These are phyloP conservation scores for Gadopsis marmoratus DNA, from an alignment of 2,797 vertebrate species.

Conservation along the genomic window DNA sequence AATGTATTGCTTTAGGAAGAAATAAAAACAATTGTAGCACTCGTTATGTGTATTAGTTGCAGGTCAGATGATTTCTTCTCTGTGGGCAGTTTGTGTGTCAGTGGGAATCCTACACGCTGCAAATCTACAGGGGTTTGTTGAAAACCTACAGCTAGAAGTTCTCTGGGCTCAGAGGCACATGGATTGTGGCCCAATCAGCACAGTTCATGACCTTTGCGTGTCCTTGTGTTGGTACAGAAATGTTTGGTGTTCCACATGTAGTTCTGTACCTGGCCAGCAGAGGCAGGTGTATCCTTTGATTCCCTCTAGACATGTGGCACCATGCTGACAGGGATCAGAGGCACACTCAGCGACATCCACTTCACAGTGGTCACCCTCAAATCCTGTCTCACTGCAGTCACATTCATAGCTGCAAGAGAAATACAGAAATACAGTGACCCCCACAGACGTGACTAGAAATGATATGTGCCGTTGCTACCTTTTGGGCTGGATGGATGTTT, in stretches of 20 bases:
- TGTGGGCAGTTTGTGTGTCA: background rate
- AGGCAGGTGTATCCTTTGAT: constrained; percentile 88
- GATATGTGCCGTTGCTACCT: background rate
- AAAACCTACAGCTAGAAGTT: background rate
- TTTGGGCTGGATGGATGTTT: background rate
- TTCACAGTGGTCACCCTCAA: constrained; percentile 89
- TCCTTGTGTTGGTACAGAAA: background rate
- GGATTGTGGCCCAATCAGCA: background rate
- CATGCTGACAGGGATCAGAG: constrained; percentile 91
- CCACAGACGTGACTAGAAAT: too few relatives aligned
- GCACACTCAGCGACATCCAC: constrained; percentile 92
- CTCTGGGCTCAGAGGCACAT: background rate
- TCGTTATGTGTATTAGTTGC: background rate
- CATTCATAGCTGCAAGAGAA: constrained; percentile 88
- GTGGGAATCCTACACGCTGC: background rate
- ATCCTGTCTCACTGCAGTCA: constrained; percentile 91
- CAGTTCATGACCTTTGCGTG: background rate
- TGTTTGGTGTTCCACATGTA: background rate
- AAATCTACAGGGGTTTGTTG: background rate
- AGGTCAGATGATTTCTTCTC: background rate
- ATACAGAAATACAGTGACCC: too few relatives aligned
- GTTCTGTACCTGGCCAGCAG: constrained; percentile 92
- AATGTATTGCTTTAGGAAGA: background rate
- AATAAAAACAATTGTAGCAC: background rate
- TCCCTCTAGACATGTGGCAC: constrained; percentile 89